A percentile compares a stretch with the other conserved stretches of the same genome.
These are phyloP conservation scores for Mus pahari DNA, from an alignment of 2,113 vertebrate species.

Conservation along the genomic window DNA sequence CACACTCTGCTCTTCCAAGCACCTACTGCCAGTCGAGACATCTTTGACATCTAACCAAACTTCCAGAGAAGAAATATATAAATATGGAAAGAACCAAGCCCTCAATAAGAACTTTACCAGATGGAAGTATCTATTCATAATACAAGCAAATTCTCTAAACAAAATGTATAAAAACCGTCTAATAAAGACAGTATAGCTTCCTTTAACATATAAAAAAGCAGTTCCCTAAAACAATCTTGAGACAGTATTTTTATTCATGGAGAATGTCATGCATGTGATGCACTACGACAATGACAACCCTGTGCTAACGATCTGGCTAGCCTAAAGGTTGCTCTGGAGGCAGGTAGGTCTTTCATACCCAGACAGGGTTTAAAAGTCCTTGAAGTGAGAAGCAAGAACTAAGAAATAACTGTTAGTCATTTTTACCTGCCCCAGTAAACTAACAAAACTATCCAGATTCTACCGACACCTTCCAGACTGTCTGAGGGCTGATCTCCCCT, in stretches of 20 bases:
- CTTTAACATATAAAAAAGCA: constrained; percentile 44
- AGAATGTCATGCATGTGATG: neutral
- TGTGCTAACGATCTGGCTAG: neutral
- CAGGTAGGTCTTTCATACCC: neutral
- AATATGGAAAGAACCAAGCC: constrained; percentile 30
- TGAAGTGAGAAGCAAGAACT: constrained; percentile 2
- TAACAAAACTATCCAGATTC: neutral
- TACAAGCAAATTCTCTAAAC: constrained; percentile 20
- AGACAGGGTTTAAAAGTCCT: constrained; percentile 15
- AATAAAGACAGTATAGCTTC: neutral
- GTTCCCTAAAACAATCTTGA: neutral
- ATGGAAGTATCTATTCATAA: constrained; percentile 17
- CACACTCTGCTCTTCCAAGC: neutral
- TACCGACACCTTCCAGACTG: neutral
- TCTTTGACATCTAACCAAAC: neutral
- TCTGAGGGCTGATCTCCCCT: neutral
- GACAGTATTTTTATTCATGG: neutral
- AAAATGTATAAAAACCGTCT: constrained; percentile 37
- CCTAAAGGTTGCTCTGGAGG: neutral
- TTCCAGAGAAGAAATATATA: constrained; percentile 2
- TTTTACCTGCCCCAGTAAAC: neutral
- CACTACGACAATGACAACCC: neutral
- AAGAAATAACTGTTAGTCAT: neutral
- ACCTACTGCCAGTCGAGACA: neutral
- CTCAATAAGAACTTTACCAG: neutral